Conservation (phyloP, 2,888 invertebrate species). For the Hipparchia sbordonii region DNA sequence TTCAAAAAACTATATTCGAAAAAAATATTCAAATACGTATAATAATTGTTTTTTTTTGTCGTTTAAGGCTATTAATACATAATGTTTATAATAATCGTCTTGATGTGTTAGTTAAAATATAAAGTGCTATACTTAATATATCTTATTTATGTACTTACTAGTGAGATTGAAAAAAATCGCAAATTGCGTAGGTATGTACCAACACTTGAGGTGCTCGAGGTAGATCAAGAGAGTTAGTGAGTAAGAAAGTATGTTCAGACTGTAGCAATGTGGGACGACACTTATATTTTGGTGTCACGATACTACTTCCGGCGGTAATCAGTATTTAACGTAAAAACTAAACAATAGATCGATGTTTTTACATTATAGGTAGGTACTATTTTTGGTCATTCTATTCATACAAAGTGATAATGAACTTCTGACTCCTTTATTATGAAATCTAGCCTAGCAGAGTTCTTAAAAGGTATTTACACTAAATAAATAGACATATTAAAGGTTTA, state of each 20-base stretch:
- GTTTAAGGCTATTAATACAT: too few relatives aligned
- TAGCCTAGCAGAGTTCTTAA: constrained; percentile 28
- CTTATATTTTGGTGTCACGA: not conserved
- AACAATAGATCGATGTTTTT: constrained; percentile 10
- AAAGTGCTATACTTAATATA: too few relatives aligned
- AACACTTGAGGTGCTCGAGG: too few relatives aligned
- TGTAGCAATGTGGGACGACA: not conserved
- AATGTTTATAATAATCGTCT: too few relatives aligned
- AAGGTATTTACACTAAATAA: not conserved
- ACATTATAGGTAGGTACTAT: not conserved
- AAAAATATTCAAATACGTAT: too few relatives aligned
- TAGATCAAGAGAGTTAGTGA: too few relatives aligned
- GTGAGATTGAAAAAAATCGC: too few relatives aligned
- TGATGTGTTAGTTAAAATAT: too few relatives aligned
- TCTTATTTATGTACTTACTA: too few relatives aligned
- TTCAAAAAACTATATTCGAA: too few relatives aligned
- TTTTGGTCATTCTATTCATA: constrained; percentile 18
- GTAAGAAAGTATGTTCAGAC: not conserved
- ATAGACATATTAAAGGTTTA: not conserved
- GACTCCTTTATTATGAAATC: constrained; percentile 31
- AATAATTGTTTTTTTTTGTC: too few relatives aligned
- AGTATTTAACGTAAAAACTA: not conserved
- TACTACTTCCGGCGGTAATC: not conserved
- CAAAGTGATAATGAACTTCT: constrained; percentile 32
- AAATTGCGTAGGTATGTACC: too few relatives aligned